phyloP scores from a whole-genome alignment of 2,888 invertebrate species.

The Timema cristinae region DNA sequence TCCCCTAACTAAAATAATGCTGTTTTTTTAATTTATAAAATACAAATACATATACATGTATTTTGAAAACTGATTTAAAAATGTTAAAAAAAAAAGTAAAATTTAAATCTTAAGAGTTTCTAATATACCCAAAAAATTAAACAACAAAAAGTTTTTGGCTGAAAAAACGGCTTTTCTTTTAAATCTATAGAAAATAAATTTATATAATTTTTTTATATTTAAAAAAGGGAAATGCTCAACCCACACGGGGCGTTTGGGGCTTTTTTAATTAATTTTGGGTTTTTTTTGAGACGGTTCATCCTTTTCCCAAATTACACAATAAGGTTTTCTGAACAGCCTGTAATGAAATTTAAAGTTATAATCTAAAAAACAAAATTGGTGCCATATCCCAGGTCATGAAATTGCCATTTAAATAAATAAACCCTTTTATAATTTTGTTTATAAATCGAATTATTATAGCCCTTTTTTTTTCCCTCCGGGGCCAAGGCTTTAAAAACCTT shows the following conservation, averaged over 20 bases:
- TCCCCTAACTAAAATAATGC: too few relatives aligned
- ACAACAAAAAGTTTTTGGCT: neutral
- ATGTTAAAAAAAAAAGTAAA: too few relatives aligned
- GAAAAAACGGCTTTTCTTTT: neutral
- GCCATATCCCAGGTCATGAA: too few relatives aligned
- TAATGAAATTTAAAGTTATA: neutral
- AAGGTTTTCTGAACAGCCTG: slow-evolving; percentile 77
- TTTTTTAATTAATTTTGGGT: slow-evolving; percentile 80
- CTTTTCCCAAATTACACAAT: slow-evolving; percentile 91
- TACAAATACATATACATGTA: too few relatives aligned
- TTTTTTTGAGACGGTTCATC: slow-evolving; percentile 95
- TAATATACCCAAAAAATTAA: neutral
- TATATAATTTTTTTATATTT: slow-evolving; percentile 48
- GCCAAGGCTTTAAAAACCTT: slow-evolving; percentile 82
- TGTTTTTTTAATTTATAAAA: too few relatives aligned
- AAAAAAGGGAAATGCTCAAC: slow-evolving; percentile 98
- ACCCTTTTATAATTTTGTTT: neutral
- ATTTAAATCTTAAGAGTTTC: too few relatives aligned
- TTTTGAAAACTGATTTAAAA: too few relatives aligned
- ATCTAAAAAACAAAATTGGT: neutral
- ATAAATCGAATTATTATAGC: neutral
- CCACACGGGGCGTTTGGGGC: slow-evolving; percentile 85
- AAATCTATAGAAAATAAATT: too few relatives aligned
- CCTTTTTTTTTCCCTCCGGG: slow-evolving; percentile 58
- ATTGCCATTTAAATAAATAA: too few relatives aligned